Evolutionary conservation across 2,888 invertebrate genomes (phyloP), one percentile per base, ranked within the genome.

Genomic region (Heliothis peltigera): DNA sequence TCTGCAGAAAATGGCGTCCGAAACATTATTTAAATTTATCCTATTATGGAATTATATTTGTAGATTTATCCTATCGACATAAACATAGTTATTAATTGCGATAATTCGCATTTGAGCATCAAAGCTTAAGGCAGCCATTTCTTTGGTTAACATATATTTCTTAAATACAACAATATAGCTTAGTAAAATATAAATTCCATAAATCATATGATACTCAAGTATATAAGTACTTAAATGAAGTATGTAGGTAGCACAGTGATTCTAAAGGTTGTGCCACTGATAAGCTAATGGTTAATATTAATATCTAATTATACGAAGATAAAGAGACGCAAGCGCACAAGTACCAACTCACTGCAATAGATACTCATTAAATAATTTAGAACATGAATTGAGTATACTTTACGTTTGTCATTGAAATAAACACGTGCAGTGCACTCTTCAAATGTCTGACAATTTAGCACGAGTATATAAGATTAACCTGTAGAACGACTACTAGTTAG

Each of bases 251-350:
- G 22, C 19, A 22, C 58, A 44, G 64, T 64, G 79, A 77, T 73
- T 75, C 59, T 66, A 80, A 80, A 77, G 81, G 75, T 79, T 75
- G 61, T 59, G 65, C 61, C 64, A 60, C 65, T 72, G 82, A 80
- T 81, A 81, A 72, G 65, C 49, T 39, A 64, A 60, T 64, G 18
- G 61, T 47, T 72, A 77, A 70, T 71, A 64, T 70, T 69, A 64
- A 63, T 74, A 79, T 81, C 62, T 58, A 67, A 60, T 65, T 47
- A 71, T 12, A 39, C 15, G 35, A n/a, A 65, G 76, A 79, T 75
- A 75, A 70, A 55, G 53, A 60, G 49, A 70, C 49, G 25, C 56
- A 46, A 43, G 55, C 39, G 22, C 49, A 42, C 28, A 46, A 63
- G 52, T 56, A 61, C 32, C 10, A 28, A 60, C 47, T 54, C 32